A percentile compares a stretch with the other conserved stretches of the same genome.
Conservation (phyloP, 1,140 invertebrate species). For the Polypedilum vanderplanki region DNA sequence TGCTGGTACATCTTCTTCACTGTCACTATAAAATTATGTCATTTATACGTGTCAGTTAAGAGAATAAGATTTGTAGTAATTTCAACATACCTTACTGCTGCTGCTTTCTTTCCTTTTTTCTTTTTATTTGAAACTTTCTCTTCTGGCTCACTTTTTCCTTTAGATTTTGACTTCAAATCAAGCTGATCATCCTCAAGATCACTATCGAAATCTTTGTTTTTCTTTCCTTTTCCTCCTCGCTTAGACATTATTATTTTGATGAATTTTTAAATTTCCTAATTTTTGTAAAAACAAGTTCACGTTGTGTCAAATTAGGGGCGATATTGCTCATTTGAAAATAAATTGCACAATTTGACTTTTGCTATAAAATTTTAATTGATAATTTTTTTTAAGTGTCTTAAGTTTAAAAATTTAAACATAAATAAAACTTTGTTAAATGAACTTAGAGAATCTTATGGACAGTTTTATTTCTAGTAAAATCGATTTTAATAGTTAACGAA, state of each 20-base stretch:
- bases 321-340: not conserved
- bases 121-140: conserved; percentile 1
- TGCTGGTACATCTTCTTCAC: not conserved
- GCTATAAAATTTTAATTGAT: no score
- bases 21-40: not conserved
- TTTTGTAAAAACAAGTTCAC: not conserved
- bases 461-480: no score
- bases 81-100: not conserved
- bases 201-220: conserved; percentile 5
- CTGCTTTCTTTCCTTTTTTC: not conserved
- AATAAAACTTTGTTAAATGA: no score
- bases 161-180: not conserved
- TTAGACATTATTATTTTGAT: not conserved
- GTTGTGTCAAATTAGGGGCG: not conserved
- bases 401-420: no score
- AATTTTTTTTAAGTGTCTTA: no score
- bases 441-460: no score
- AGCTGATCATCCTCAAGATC: not conserved
- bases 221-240: not conserved
- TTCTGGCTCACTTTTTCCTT: not conserved
- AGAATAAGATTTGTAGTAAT: not conserved
- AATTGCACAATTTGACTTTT: no score
- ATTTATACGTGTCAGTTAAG: not conserved
- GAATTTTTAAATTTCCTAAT: not conserved
- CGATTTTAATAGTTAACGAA: no score